Percentiles rank a stretch among this genome's conserved stretches.
phyloP scores from a whole-genome alignment of 2,888 invertebrate genomes.

The Bhutanitis thaidina region DNA sequence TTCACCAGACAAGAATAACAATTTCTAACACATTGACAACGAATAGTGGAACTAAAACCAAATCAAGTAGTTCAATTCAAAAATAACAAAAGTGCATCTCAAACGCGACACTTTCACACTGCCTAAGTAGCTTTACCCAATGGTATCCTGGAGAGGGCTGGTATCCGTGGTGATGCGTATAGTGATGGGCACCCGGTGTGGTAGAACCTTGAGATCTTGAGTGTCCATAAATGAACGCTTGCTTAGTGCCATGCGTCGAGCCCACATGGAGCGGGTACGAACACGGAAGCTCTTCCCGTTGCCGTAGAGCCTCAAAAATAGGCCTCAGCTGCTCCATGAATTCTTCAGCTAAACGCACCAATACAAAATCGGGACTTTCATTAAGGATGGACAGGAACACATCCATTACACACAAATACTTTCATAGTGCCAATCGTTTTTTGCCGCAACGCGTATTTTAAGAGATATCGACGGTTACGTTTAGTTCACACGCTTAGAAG shows the following conservation, averaged over 20 bases:
- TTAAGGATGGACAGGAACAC: conserved; percentile 54
- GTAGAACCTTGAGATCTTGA: conserved; percentile 82
- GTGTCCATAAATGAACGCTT: conserved; percentile 81
- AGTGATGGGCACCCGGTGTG: conserved; percentile 82
- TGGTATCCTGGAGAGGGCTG: conserved; percentile 86
- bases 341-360: conserved; percentile 89
- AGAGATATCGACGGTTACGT: conserved; percentile 51
- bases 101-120: conserved; percentile 57
- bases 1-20: conserved; percentile 30
- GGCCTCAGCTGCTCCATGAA: conserved; percentile 97
- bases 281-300: conserved; percentile 94
- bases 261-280: conserved; percentile 94
- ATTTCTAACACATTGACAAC: conserved; percentile 47
- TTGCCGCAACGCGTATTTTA: conserved; percentile 55
- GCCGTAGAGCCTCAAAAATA: conserved; percentile 95
- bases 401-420: conserved; percentile 44
- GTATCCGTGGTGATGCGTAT: conserved; percentile 84
- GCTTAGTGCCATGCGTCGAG: conserved; percentile 81
- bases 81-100: conserved; percentile 33
- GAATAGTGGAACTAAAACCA: conserved; percentile 41
- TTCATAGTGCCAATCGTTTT: conserved; percentile 77
- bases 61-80: conserved; percentile 43
- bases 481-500: conserved; percentile 62
- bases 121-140: conserved; percentile 83
- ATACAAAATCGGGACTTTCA: conserved; percentile 71